These are phyloP conservation scores for Epinephelus moara DNA, from an alignment of 2,113 vertebrate genomes.

Conservation along the genomic window DNA sequence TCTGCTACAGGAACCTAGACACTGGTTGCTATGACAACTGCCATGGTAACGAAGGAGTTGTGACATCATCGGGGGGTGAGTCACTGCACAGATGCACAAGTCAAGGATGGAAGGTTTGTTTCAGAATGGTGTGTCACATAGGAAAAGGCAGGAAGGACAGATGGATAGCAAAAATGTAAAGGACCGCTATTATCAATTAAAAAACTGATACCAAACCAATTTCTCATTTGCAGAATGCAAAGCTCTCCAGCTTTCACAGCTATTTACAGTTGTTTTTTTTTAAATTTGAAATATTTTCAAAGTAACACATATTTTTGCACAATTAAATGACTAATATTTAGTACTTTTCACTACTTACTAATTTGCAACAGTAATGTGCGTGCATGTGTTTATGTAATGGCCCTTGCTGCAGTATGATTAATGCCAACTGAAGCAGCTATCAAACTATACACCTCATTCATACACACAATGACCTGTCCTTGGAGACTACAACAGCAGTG, in stretches of 20 bases:
- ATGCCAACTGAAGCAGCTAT: neutral
- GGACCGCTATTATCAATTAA: neutral
- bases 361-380: neutral
- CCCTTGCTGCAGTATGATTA: neutral
- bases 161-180: neutral
- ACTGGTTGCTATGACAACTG: slow-evolving; percentile 74
- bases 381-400: neutral
- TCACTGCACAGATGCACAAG: slow-evolving; percentile 59
- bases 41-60: slow-evolving; percentile 76
- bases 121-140: slow-evolving; percentile 26
- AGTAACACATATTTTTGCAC: too few relatives aligned
- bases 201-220: neutral
- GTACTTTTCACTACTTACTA: neutral
- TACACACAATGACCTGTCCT: neutral
- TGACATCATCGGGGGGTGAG: slow-evolving; percentile 80
- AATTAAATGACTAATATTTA: neutral
- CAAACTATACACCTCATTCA: slow-evolving; percentile 11
- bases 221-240: neutral
- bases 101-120: slow-evolving; percentile 49
- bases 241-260: too few relatives aligned
- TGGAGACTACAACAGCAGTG: slow-evolving; percentile 4
- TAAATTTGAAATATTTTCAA: too few relatives aligned
- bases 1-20: slow-evolving; percentile 53
- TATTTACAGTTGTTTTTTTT: too few relatives aligned
- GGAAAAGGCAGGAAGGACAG: neutral